phyloP scores from a whole-genome alignment of 2,888 invertebrate species.

The Andrena fulva region DNA sequence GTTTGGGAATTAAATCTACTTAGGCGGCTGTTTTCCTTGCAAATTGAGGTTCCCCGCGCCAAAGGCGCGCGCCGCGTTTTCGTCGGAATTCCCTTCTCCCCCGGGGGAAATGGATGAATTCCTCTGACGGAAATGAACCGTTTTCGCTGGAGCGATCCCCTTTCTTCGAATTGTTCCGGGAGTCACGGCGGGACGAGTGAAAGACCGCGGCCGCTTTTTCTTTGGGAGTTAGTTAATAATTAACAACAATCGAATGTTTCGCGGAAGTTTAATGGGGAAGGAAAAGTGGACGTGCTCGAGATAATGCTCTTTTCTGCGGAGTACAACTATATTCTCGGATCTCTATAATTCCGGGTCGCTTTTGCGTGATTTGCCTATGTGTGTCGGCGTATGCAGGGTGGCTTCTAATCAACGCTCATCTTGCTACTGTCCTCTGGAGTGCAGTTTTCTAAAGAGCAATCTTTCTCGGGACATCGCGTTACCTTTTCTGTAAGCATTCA shows the following conservation, averaged over 20 bases:
- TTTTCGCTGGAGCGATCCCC: conserved; percentile 23
- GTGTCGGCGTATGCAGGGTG: conserved; percentile 1
- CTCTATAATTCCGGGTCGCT: conserved; percentile 22
- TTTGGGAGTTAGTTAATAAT: conserved; percentile 21
- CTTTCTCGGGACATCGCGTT: conserved; percentile 1
- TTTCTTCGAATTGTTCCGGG: neutral
- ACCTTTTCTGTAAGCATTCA: neutral
- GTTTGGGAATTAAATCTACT: conserved; percentile 63
- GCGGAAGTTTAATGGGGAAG: neutral
- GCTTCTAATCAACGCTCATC: conserved; percentile 47
- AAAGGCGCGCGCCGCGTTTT: conserved; percentile 15
- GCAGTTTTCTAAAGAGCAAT: conserved; percentile 17
- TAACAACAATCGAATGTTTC: conserved; percentile 5
- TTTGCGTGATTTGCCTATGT: conserved; percentile 43
- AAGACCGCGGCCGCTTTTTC: neutral
- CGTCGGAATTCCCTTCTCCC: conserved; percentile 41
- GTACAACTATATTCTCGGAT: neutral
- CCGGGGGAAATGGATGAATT: conserved; percentile 40
- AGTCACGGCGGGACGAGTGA: neutral
- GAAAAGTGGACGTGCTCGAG: neutral
- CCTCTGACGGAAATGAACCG: conserved; percentile 38
- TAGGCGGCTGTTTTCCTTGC: conserved; percentile 56
- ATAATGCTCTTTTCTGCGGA: neutral
- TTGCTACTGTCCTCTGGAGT: conserved; percentile 24
- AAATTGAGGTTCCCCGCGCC: conserved; percentile 47